phyloP scores from a whole-genome alignment of 2,113 vertebrate species.

The Ellobius talpinus region DNA sequence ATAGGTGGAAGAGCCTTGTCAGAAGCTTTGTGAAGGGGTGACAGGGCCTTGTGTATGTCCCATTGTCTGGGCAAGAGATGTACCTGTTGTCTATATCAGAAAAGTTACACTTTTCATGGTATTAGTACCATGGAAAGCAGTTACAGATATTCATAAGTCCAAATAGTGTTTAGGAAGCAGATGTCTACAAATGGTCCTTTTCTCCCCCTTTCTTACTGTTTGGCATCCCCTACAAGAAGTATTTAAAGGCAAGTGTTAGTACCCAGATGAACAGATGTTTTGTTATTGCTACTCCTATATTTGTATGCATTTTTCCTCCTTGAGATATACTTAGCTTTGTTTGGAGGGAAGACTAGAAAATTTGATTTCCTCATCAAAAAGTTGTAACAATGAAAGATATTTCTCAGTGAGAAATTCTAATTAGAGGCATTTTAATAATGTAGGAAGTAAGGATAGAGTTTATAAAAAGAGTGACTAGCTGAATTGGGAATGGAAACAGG shows the following conservation, averaged over 20 bases:
- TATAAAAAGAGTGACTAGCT: slow-evolving; percentile 44
- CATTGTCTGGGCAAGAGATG: not conserved
- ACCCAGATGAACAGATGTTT: not conserved
- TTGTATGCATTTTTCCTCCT: slow-evolving; percentile 37
- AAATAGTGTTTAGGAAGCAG: not conserved
- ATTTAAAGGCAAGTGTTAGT: not conserved
- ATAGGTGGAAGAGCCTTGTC: no score
- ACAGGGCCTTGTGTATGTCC: no score
- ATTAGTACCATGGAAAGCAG: not conserved
- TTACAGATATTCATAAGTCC: not conserved
- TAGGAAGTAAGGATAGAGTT: not conserved
- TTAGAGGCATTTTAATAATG: slow-evolving; percentile 32
- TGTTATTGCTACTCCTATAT: not conserved
- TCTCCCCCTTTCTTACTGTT: not conserved
- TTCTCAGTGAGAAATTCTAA: not conserved
- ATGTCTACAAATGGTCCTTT: not conserved
- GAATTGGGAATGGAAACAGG: not conserved
- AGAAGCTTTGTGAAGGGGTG: not conserved
- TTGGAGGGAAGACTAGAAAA: slow-evolving; percentile 14
- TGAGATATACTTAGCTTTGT: slow-evolving; percentile 27
- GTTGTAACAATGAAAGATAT: not conserved
- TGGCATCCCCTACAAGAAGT: not conserved
- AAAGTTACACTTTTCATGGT: not conserved
- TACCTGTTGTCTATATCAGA: not conserved
- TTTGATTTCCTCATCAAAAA: not conserved